Evolutionary conservation across 2,797 vertebrate species (phyloP).

Genomic region (Pseudotriccus pelzelni): DNA sequence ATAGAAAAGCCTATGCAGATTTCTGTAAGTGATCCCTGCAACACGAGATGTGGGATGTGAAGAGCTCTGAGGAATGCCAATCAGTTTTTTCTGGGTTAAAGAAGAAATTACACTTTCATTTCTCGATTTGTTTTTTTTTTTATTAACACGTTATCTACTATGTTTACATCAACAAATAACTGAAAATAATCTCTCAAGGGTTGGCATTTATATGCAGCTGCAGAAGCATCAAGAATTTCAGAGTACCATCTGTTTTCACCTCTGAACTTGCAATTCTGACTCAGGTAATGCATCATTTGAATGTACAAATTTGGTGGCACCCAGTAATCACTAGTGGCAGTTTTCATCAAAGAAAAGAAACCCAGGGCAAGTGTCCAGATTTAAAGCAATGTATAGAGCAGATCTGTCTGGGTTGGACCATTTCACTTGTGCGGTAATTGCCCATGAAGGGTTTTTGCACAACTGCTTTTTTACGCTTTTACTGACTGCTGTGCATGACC

Average conservation of each 20-base stretch:
- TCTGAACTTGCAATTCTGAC: neutral
- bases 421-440: neutral
- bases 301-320: neutral
- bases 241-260: neutral
- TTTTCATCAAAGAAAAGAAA: neutral
- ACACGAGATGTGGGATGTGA: neutral
- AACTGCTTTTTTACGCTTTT: neutral
- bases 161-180: neutral
- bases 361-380: accelerated
- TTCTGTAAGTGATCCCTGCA: constrained; percentile 13
- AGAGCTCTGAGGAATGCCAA: neutral
- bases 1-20: neutral
- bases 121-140: neutral
- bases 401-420: neutral
- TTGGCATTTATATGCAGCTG: neutral
- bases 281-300: neutral
- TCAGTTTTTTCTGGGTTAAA: neutral
- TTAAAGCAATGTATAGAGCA: neutral
- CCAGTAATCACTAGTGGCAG: neutral
- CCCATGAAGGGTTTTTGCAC: neutral
- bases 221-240: neutral
- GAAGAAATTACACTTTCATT: neutral
- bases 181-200: neutral
- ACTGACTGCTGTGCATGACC: neutral
- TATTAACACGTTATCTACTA: accelerated